Evolutionary conservation across 1,140 invertebrate genomes (phyloP).

Genomic region (Zaprionus camerounensis): DNA sequence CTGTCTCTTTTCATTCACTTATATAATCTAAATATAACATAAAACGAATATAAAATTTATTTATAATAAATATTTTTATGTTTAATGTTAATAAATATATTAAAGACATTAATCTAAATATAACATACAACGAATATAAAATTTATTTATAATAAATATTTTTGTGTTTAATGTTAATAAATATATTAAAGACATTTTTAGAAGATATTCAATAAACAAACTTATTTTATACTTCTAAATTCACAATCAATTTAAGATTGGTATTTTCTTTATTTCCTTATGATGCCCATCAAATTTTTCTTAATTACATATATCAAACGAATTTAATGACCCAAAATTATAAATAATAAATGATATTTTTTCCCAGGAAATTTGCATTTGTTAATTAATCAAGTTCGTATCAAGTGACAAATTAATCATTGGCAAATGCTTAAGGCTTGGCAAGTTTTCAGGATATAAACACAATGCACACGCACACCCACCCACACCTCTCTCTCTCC

Average conservation of each 20-base stretch:
- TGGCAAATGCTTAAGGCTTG: constrained; percentile 38
- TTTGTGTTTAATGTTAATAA: no score
- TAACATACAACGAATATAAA: no score
- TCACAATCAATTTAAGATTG: no score
- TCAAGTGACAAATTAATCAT: constrained; percentile 53
- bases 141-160: no score
- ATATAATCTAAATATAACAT: no score
- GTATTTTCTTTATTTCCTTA: background rate
- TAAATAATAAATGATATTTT: constrained; percentile 25
- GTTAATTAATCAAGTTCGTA: constrained; percentile 32
- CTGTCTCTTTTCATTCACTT: background rate
- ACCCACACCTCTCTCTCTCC: background rate
- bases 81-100: no score
- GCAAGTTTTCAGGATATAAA: constrained; percentile 27
- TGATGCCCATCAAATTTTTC: background rate
- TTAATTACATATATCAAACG: background rate
- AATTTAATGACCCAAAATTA: background rate
- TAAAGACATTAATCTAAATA: no score
- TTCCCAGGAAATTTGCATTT: constrained; percentile 30
- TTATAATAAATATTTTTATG: no score
- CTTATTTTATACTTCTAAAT: no score
- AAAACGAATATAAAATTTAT: no score
- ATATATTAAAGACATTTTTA: no score
- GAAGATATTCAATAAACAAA: no score
- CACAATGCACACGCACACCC: constrained; percentile 5